A percentile compares a stretch with the other conserved stretches of the same genome.
Evolutionary conservation across 2,113 vertebrate genomes (phyloP).

Genomic region (Tricholaema leucomelas): DNA sequence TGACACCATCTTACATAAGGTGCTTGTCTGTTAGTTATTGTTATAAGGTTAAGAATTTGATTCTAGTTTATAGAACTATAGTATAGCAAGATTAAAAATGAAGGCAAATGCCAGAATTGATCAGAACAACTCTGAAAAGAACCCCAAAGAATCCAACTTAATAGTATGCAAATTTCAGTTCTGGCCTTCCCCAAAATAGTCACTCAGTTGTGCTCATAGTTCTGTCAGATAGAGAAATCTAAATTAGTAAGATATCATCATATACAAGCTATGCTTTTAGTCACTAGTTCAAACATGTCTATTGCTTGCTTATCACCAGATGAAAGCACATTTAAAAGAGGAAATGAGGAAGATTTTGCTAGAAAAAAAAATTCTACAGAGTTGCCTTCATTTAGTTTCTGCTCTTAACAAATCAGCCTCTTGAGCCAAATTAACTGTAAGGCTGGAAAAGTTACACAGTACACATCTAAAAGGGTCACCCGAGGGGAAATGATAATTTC

Average conservation of each 20-base stretch:
- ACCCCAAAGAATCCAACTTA: neutral
- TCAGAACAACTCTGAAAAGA: neutral
- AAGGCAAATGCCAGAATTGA: neutral
- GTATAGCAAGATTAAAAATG: neutral
- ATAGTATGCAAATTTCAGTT: neutral
- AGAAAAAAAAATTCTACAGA: neutral
- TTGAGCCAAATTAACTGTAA: neutral
- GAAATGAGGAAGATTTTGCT: neutral
- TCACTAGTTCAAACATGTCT: neutral
- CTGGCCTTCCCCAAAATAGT: neutral
- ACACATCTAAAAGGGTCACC: neutral
- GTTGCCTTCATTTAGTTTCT: too few relatives aligned
- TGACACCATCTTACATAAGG: neutral
- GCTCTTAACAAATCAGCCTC: neutral
- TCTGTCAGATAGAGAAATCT: neutral
- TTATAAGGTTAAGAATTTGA: neutral
- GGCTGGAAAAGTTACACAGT: neutral
- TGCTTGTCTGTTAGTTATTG: neutral
- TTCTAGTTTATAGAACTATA: neutral
- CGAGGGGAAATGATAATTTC: neutral
- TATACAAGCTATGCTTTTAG: neutral
- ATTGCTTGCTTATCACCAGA: neutral
- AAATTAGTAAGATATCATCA: neutral
- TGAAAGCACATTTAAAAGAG: neutral
- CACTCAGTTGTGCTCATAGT: neutral